Evolutionary conservation across 2,113 vertebrate species (phyloP).

Genomic region (Nothobranchius furzeri): DNA sequence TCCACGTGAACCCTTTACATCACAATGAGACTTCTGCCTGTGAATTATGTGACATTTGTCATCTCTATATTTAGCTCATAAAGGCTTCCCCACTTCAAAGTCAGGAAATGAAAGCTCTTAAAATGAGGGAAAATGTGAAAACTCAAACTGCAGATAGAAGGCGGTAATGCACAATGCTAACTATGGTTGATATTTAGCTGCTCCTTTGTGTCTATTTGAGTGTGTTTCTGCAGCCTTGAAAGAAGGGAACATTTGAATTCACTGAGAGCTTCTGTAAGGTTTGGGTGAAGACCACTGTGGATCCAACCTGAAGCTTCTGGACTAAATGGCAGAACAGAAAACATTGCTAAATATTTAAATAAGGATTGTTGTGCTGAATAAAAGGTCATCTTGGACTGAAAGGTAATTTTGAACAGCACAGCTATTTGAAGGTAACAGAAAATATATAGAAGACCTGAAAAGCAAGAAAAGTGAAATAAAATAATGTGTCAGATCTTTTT

Average conservation of each 20-base stretch:
- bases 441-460: neutral
- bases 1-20: conserved; percentile 8
- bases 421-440: neutral
- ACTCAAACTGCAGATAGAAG: neutral
- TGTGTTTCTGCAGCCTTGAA: conserved; percentile 11
- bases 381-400: conserved; percentile 47
- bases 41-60: conserved; percentile 16
- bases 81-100: neutral
- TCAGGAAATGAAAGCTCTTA: neutral
- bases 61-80: neutral
- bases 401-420: conserved; percentile 31
- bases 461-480: neutral
- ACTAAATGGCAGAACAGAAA: neutral
- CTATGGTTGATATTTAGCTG: neutral
- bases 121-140: neutral
- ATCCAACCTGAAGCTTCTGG: conserved; percentile 6
- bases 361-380: conserved; percentile 26
- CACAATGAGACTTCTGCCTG: neutral
- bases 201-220: neutral
- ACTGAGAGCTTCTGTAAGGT: conserved; percentile 9
- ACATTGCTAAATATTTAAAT: neutral
- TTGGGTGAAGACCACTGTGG: neutral
- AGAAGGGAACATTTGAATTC: conserved; percentile 23
- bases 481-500: too few relatives aligned
- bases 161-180: neutral